phyloP scores from a whole-genome alignment of 1,140 invertebrate genomes.

The Drosophila setifemur region DNA sequence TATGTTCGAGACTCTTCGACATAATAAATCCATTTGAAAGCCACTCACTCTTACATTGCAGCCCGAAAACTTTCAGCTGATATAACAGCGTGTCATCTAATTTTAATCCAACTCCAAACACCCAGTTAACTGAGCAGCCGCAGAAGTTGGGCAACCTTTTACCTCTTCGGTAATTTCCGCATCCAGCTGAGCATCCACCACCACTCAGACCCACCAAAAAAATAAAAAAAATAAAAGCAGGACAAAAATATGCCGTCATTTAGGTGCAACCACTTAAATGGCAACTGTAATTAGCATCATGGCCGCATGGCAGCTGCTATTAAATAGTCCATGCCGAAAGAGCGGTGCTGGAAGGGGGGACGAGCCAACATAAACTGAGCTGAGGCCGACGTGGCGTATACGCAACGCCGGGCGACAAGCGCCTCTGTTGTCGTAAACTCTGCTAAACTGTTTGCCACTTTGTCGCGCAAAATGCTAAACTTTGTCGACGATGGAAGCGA shows the following conservation, averaged over 20 bases:
- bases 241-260: slow-evolving; percentile 54
- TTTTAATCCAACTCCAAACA: slow-evolving; percentile 22
- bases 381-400: slow-evolving; percentile 64
- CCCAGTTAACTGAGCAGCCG: not conserved
- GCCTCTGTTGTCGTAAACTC: slow-evolving; percentile 74
- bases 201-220: not conserved
- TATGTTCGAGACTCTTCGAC: no score
- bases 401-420: slow-evolving; percentile 50
- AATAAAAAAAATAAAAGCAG: not conserved
- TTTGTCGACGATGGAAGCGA: slow-evolving; percentile 64
- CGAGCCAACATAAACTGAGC: slow-evolving; percentile 31
- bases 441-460: slow-evolving; percentile 80
- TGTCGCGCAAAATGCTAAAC: slow-evolving; percentile 79
- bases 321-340: slow-evolving; percentile 61
- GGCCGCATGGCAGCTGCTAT: slow-evolving; percentile 77
- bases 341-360: not conserved
- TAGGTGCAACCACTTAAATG: slow-evolving; percentile 80
- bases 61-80: not conserved
- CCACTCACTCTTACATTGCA: no score
- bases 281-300: slow-evolving; percentile 79
- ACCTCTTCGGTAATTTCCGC: slow-evolving; percentile 43
- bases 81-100: slow-evolving; percentile 29
- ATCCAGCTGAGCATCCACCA: not conserved
- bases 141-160: slow-evolving; percentile 52
- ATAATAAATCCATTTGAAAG: not conserved